Percentiles rank a stretch among this genome's conserved stretches.
These are phyloP conservation scores for Microtus richardsoni DNA, from an alignment of 2,113 vertebrate genomes.

Conservation along the genomic window DNA sequence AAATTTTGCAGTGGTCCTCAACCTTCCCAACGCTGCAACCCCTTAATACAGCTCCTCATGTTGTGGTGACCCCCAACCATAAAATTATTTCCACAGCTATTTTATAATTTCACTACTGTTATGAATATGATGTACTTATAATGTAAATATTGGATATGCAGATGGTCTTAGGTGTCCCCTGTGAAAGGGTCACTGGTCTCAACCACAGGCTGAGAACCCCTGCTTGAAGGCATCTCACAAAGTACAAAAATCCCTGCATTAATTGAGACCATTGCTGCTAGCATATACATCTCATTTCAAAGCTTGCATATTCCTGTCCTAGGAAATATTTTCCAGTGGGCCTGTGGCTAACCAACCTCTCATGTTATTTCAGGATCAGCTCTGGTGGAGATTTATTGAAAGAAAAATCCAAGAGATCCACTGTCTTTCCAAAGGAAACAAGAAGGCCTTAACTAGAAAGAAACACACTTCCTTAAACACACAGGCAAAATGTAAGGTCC, in stretches of 20 bases:
- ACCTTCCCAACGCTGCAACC: neutral
- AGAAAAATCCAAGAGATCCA: slow-evolving; percentile 36
- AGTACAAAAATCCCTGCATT: slow-evolving; percentile 58
- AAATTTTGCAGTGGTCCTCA: neutral
- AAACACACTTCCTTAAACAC: neutral
- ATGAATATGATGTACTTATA: neutral
- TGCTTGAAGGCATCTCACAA: slow-evolving; percentile 13
- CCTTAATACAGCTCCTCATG: neutral
- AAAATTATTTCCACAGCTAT: neutral
- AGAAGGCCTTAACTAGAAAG: slow-evolving; percentile 23
- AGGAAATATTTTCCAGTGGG: slow-evolving; percentile 51
- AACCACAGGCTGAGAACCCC: neutral
- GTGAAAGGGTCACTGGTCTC: neutral
- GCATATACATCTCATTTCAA: slow-evolving; percentile 67
- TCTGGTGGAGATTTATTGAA: slow-evolving; percentile 34
- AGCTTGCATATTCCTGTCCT: slow-evolving; percentile 3
- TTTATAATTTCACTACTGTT: neutral
- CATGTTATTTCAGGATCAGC: slow-evolving; percentile 47
- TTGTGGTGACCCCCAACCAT: neutral
- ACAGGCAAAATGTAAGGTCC: neutral
- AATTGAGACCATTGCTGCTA: slow-evolving; percentile 64
- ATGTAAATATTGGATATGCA: neutral
- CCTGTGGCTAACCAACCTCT: slow-evolving; percentile 32
- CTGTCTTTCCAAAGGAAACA: slow-evolving; percentile 47
- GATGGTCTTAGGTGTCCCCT: neutral